Evolutionary conservation across 35 echinoderm and acorn worm genomes (phyloP), one percentile per base, ranked within the genome.

Genomic region (Diadema setosum): DNA sequence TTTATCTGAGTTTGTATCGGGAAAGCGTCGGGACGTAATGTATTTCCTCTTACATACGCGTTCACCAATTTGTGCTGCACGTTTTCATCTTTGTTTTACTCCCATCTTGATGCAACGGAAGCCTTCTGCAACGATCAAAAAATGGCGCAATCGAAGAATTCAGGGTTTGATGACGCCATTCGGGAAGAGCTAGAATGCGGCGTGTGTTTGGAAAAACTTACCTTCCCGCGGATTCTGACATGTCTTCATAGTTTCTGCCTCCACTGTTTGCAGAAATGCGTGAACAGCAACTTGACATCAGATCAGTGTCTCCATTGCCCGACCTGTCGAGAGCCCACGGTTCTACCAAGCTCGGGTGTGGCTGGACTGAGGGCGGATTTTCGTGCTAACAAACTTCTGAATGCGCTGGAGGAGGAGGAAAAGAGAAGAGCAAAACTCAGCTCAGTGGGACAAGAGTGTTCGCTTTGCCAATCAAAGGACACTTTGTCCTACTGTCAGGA

Each of bases 381-480:
- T 44, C 73, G 73, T 41, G 73, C 73, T 20, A 78, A 78, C 39
- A 78, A 78, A 78, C 73, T 78, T 78, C 73, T 78, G 11, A 7
- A 78, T 7, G 73, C 39, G 25, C n/a, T 78, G 2, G 24, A 78
- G 27, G n/a, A 78, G 25, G 63, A 44, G 73, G 7, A 78, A 6
- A 44, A 41, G 2, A 17, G 23, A 41, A 0, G 11, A 75, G 40
- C n/a, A 14, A 3, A 9, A 9, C 14, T 9, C 14, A 78, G 39
- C 35, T 52, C n/a, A 60, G 31, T 3, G 3, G 27, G 44, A 78
- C 36, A 44, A 2, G 24, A 17, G 9, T 78, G 73, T 78, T 39
- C 73, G 16, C 2, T 78, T 33, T 78, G 73, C 44, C 0, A 44
- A 39, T 78, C 73, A 6, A 8, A 34, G 14, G 30, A 78, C 29